Conservation (phyloP, 64 coral and sea anemone genomes). For the Anthopleura sola region DNA sequence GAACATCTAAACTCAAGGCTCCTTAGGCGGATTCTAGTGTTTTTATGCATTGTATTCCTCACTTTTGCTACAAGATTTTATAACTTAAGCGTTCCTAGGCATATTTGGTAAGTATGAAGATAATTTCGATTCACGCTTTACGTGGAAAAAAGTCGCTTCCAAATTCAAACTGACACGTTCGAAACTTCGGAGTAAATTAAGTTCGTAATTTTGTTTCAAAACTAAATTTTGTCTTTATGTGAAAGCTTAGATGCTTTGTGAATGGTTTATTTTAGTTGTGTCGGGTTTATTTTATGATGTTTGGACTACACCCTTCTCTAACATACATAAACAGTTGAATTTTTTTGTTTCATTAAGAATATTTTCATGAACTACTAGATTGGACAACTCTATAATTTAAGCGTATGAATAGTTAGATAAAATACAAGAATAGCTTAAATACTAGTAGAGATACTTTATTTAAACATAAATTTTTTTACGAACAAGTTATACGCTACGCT, state of each 20-base stretch:
- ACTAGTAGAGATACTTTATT: not conserved
- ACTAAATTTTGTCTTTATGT: no score
- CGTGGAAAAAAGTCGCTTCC: no score
- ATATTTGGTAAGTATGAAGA: conserved; percentile 57
- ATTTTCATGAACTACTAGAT: not conserved
- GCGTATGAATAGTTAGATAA: not conserved
- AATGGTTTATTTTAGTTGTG: not conserved
- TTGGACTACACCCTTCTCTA: not conserved
- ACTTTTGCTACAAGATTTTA: conserved; percentile 64
- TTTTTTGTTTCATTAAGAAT: not conserved
- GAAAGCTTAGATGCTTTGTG: not conserved
- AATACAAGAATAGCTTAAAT: not conserved
- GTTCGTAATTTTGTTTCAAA: no score
- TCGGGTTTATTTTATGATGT: not conserved
- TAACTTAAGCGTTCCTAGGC: conserved; percentile 29
- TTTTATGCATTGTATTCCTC: conserved; percentile 20
- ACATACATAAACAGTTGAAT: not conserved
- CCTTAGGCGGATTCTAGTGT: not conserved
- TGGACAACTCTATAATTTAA: not conserved
- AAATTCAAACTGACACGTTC: no score
- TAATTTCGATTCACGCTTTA: not conserved
- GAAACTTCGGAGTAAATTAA: no score
- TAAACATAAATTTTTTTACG: not conserved
- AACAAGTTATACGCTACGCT: not conserved
- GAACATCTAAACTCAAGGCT: not conserved